Evolutionary conservation across 1,140 invertebrate genomes (phyloP).

Genomic region (Mylabris phalerata): DNA sequence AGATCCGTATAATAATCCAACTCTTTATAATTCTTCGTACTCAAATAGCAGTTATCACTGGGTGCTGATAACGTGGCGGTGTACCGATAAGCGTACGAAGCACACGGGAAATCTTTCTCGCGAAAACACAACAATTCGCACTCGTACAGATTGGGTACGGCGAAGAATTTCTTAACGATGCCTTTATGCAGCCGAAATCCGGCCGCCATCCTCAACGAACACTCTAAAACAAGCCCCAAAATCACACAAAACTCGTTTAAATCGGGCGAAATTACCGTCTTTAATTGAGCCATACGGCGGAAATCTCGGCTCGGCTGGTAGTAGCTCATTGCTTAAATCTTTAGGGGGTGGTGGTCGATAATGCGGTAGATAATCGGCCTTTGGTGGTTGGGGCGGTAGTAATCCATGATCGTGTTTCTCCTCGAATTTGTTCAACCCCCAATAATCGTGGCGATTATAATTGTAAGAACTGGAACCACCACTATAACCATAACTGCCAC

Average conservation of each 20-base stretch:
- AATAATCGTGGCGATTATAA: slow-evolving; percentile 36
- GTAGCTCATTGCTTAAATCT: slow-evolving; percentile 20
- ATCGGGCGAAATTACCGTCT: slow-evolving; percentile 25
- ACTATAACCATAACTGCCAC: slow-evolving; percentile 35
- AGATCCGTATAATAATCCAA: slow-evolving; percentile 67
- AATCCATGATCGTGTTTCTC: slow-evolving; percentile 13
- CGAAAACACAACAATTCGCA: slow-evolving; percentile 66
- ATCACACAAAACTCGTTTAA: too few species aligned
- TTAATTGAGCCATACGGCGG: slow-evolving; percentile 4
- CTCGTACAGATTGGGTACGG: slow-evolving; percentile 59
- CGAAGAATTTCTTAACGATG: slow-evolving; percentile 55
- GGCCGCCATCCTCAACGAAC: slow-evolving; percentile 62
- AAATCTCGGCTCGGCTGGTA: slow-evolving; percentile 24
- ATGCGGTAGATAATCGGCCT: not conserved
- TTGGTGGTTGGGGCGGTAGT: slow-evolving; percentile 1
- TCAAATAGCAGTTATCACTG: slow-evolving; percentile 69
- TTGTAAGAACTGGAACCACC: slow-evolving; percentile 32
- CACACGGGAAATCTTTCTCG: slow-evolving; percentile 63
- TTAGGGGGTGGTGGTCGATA: slow-evolving; percentile 1
- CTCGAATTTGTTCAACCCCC: slow-evolving; percentile 29
- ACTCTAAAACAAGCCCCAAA: slow-evolving; percentile 48
- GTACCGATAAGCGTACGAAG: slow-evolving; percentile 69
- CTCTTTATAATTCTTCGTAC: slow-evolving; percentile 56
- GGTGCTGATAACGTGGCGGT: slow-evolving; percentile 19
- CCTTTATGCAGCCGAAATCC: slow-evolving; percentile 63